phyloP scores from a whole-genome alignment of 2,113 vertebrate genomes.

The Ochotona princeps region DNA sequence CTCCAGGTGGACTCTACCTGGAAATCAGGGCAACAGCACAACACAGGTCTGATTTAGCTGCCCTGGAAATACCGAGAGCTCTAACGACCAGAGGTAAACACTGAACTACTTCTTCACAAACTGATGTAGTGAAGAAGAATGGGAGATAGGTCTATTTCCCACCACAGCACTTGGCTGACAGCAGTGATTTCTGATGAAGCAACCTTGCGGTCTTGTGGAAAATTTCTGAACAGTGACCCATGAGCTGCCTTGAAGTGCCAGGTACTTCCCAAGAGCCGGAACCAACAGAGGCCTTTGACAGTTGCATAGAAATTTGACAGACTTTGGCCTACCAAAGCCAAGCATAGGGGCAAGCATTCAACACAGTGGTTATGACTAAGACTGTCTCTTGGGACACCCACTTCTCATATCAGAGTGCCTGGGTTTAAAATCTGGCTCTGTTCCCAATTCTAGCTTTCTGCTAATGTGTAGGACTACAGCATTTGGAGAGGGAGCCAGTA shows the following conservation, averaged over 20 bases:
- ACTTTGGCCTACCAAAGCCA: not conserved
- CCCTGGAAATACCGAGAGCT: constrained; percentile 12
- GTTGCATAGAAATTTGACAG: not conserved
- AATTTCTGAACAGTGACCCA: not conserved
- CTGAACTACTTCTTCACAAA: not conserved
- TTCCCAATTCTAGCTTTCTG: too few species aligned
- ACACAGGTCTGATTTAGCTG: not conserved
- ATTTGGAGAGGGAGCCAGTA: too few species aligned
- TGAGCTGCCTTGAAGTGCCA: not conserved
- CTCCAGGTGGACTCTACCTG: not conserved
- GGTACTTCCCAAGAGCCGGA: not conserved
- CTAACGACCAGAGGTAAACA: not conserved
- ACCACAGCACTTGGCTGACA: not conserved
- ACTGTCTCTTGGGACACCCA: too few species aligned
- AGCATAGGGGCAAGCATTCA: not conserved
- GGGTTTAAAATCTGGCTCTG: too few species aligned
- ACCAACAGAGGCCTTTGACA: not conserved
- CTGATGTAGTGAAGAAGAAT: not conserved
- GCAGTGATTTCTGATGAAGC: not conserved
- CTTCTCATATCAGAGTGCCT: too few species aligned
- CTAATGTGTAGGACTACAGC: too few species aligned
- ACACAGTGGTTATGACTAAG: too few species aligned
- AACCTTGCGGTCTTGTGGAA: not conserved
- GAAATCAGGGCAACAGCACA: not conserved
- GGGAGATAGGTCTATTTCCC: not conserved